These are phyloP conservation scores for Suncus etruscus DNA, from an alignment of 2,113 vertebrate genomes.

Conservation along the genomic window DNA sequence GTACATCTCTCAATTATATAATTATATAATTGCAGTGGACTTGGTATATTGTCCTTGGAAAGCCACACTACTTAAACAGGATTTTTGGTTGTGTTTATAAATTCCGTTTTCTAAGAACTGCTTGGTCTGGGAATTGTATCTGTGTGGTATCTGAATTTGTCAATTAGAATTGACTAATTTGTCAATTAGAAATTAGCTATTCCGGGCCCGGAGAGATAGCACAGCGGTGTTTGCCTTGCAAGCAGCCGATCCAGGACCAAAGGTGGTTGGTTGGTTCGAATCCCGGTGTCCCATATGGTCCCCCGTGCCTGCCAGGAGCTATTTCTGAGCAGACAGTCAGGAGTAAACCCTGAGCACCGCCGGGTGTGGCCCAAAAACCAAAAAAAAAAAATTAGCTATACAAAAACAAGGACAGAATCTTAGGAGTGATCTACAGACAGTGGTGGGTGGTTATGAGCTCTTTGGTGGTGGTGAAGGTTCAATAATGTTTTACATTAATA, in stretches of 20 bases:
- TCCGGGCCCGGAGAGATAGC: no score
- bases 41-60: constrained; percentile 5
- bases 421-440: background rate
- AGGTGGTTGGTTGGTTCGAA: no score
- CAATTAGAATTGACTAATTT: background rate
- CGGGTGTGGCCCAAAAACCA: no score
- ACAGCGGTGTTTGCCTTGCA: no score
- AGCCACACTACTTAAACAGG: background rate
- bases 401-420: constrained; percentile 29
- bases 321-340: no score
- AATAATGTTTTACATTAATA: no score
- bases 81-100: background rate
- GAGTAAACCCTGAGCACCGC: no score
- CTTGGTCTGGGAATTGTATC: background rate
- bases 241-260: no score
- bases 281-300: no score
- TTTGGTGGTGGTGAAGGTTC: no score
- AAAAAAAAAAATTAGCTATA: background rate
- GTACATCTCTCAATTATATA: background rate
- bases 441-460: no score
- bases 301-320: no score
- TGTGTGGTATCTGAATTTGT: background rate
- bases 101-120: constrained; percentile 31
- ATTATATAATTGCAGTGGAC: constrained; percentile 45
- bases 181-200: background rate